A percentile compares a stretch with the other conserved stretches of the same genome.
phyloP scores from a whole-genome alignment of 2,113 vertebrate genomes.

The Lepus americanus region DNA sequence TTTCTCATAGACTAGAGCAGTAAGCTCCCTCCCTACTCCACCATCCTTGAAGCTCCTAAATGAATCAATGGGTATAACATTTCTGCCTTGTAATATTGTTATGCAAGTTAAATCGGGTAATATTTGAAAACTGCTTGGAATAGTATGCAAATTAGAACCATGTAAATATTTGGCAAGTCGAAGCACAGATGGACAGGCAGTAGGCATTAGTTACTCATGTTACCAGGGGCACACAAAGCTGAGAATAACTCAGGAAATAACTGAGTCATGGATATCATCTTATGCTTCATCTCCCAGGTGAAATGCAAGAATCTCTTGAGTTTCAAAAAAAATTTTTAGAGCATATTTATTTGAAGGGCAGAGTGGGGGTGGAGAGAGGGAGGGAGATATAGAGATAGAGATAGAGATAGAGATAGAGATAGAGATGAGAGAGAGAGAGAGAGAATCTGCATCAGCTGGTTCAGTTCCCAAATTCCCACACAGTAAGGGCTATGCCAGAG shows the following conservation, averaged over 20 bases:
- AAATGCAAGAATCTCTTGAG: neutral
- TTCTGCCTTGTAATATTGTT: neutral
- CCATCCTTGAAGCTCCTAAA: too few species aligned
- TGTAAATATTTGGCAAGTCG: neutral
- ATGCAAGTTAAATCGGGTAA: neutral
- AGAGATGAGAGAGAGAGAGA: too few species aligned
- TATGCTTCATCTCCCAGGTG: neutral
- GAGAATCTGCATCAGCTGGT: too few species aligned
- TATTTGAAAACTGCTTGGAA: constrained; percentile 8
- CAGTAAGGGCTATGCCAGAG: too few species aligned
- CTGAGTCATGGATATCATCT: neutral
- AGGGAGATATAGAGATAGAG: too few species aligned
- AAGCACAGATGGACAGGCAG: neutral
- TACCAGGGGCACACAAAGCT: neutral
- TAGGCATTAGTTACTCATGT: neutral
- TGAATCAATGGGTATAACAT: neutral
- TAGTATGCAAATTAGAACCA: neutral
- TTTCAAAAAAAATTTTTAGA: too few species aligned
- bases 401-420: too few species aligned
- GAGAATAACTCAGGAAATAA: neutral
- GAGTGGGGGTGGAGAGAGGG: too few species aligned
- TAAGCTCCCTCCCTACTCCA: too few species aligned
- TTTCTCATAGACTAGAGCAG: too few species aligned
- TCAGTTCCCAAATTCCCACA: too few species aligned
- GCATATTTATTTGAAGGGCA: too few species aligned